A percentile compares a stretch with the other conserved stretches of the same genome.
Conservation (phyloP, 2,888 invertebrate species). For the Cryptophagus acutangulus region DNA sequence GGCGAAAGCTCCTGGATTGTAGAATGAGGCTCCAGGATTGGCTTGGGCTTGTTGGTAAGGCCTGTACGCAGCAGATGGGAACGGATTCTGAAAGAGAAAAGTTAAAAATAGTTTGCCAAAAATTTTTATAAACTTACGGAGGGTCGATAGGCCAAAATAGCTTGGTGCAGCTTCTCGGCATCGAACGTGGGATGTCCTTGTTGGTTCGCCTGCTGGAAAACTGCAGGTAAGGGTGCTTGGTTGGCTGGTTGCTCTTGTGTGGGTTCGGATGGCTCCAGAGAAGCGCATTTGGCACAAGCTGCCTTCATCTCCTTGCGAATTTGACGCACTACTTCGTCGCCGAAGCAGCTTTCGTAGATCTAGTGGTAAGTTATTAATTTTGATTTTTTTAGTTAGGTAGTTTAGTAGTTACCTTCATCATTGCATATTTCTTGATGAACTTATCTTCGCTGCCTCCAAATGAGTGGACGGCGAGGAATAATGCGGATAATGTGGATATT, state of each 20-base stretch:
- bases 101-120: background rate
- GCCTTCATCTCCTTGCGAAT: slow-evolving; percentile 63
- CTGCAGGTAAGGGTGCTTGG: slow-evolving; percentile 14
- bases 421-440: slow-evolving; percentile 66
- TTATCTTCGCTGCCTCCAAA: slow-evolving; percentile 60
- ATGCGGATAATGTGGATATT: background rate
- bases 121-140: slow-evolving; percentile 33
- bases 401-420: slow-evolving; percentile 58
- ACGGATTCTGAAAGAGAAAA: slow-evolving; percentile 35
- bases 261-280: slow-evolving; percentile 45
- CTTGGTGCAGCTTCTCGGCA: slow-evolving; percentile 52
- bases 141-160: slow-evolving; percentile 56
- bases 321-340: slow-evolving; percentile 62
- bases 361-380: slow-evolving; percentile 35
- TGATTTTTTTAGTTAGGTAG: background rate
- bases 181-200: slow-evolving; percentile 43
- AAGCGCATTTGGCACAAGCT: slow-evolving; percentile 61
- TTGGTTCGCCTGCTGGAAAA: slow-evolving; percentile 18
- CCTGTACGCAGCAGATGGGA: slow-evolving; percentile 47
- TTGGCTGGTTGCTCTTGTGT: slow-evolving; percentile 11
- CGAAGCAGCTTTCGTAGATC: slow-evolving; percentile 70
- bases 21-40: slow-evolving; percentile 24
- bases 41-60: slow-evolving; percentile 47
- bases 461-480: slow-evolving; percentile 37
- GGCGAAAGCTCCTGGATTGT: slow-evolving; percentile 32